Evolutionary conservation across 2,113 vertebrate genomes (phyloP), one percentile per base, ranked within the genome.

Genomic region (Phycodurus eques): DNA sequence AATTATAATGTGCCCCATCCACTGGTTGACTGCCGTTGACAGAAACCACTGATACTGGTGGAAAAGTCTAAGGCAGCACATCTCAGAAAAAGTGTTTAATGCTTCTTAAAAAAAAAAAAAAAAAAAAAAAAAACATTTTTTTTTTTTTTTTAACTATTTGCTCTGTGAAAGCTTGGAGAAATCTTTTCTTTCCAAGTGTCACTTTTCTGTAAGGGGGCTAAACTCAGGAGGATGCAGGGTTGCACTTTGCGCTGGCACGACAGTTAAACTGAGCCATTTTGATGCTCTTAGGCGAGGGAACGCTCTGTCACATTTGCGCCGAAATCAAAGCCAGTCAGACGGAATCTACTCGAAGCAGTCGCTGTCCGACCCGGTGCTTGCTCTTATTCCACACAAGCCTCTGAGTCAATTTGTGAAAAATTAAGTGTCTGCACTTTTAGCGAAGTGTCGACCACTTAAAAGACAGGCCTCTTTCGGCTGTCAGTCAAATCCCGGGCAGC

Each of bases 351-450:
- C 67, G 72, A 64, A 33, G 77, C 14, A 42, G 70, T 74, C 73
- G 44, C 72, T 49, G 53, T 71, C 78, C 72, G 74, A 35, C 70
- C 70, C 73, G 76, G 77, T 31, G 46, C 74, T 33, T 31, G 57
- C 68, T 74, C 72, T 82, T 70, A 39, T 63, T 75, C 83, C 65
- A 77, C 68, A 86, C 76, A 85, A 68, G 68, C 74, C 68, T 81
- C 60, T 76, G 74, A 80, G 82, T 86, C 83, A 81, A 86, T 89
- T 87, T 79, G 67, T 70, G 77, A 81, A 85, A 85, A 90, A 90
- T 88, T 56, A 89, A 87, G 82, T 82, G 71, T 75, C 76, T 76
- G 75, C 74, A 74, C 82, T 88, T 80, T 75, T 76, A 75, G 68
- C 56, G 61, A 73, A 88, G 84, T 71, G 78, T 70, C n/a, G 67